phyloP scores from a whole-genome alignment of 1,140 invertebrate species.

The Popillia japonica region DNA sequence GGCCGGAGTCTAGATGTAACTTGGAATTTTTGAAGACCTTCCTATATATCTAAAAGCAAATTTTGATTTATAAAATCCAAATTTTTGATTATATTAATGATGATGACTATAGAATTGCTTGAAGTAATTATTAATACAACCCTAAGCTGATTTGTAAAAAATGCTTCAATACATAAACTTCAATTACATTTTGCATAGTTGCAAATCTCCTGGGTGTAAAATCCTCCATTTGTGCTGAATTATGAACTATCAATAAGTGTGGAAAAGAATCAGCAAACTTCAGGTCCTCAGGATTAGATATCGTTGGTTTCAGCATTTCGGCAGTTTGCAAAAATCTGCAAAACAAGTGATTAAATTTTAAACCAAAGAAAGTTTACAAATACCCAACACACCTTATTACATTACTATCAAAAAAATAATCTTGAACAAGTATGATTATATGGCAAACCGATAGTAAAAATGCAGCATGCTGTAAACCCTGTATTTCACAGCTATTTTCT shows the following conservation, averaged over 20 bases:
- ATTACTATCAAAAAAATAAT: conserved; percentile 85
- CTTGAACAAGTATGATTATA: conserved; percentile 84
- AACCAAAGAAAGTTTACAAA: not conserved
- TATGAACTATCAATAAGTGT: conserved; percentile 80
- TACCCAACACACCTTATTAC: conserved; percentile 66
- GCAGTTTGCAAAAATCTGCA: conserved; percentile 80
- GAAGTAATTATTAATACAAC: too few relatives aligned
- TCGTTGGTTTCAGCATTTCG: conserved; percentile 86
- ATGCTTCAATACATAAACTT: not conserved
- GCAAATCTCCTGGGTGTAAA: conserved; percentile 72
- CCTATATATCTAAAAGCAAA: conserved; percentile 65
- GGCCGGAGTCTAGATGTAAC: conserved; percentile 72
- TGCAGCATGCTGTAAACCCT: conserved; percentile 81
- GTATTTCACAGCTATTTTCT: conserved; percentile 74
- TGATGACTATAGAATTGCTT: not conserved
- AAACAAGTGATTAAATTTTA: not conserved
- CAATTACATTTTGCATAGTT: conserved; percentile 70
- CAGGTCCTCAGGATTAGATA: conserved; percentile 70
- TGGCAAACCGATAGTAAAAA: conserved; percentile 91
- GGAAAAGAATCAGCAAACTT: conserved; percentile 77
- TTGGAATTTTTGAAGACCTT: conserved; percentile 75
- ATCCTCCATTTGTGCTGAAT: conserved; percentile 75
- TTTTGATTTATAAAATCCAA: not conserved
- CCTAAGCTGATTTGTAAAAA: too few relatives aligned
- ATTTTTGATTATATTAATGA: not conserved